Conservation (phyloP, 2,113 vertebrate genomes). For the Carlito syrichta region DNA sequence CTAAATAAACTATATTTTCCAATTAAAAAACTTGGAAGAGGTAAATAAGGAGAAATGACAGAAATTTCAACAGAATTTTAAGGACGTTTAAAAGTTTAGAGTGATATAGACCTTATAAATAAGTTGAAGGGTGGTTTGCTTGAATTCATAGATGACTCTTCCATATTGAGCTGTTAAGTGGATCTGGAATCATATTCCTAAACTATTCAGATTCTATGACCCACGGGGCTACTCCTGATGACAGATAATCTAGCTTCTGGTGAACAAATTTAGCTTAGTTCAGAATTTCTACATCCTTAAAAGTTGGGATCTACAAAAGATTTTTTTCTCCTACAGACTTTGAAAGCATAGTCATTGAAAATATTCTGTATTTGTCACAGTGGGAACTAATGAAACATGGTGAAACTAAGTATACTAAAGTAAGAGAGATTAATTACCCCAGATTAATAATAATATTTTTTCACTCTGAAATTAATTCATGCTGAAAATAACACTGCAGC, state of each 20-base stretch:
- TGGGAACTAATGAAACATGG: neutral
- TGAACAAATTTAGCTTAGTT: neutral
- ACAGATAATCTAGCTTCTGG: neutral
- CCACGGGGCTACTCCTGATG: neutral
- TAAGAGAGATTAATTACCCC: conserved; percentile 10
- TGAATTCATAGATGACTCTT: neutral
- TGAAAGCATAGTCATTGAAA: neutral
- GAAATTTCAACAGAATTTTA: neutral
- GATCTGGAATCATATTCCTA: neutral
- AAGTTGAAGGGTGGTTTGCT: neutral
- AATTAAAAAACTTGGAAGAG: too few relatives aligned
- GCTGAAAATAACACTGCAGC: neutral
- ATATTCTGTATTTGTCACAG: neutral
- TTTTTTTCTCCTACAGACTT: neutral
- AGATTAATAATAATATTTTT: conserved; percentile 1
- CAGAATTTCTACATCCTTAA: neutral
- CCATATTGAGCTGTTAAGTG: neutral
- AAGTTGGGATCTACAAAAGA: neutral
- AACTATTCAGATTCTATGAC: neutral
- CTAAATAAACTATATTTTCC: too few relatives aligned
- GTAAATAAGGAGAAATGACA: neutral
- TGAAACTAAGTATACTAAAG: conserved; percentile 3
- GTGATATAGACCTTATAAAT: neutral
- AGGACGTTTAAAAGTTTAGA: neutral
- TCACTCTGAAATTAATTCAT: conserved; percentile 20